Base-by-base conservation (phyloP, 2,113 vertebrate species). In the Cygnus buccinator region DNA sequence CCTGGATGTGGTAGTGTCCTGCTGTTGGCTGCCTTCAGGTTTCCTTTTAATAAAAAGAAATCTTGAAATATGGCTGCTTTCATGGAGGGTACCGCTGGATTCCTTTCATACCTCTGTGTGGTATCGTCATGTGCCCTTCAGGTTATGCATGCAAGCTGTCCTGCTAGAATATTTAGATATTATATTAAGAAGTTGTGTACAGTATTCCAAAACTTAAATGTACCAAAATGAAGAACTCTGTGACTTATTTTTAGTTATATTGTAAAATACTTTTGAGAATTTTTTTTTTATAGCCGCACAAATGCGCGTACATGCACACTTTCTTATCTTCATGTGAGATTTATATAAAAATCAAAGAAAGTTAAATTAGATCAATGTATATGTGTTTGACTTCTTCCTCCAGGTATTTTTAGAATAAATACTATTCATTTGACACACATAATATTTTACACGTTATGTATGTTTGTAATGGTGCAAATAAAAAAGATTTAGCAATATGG, bases 251-350 rank as follows among this genome's bases (percentile, higher is more conserved):
- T 74, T 37, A 54, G 31, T 79, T 82, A 63, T 55, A 72, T 89
- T 91, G 43, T 50, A 31, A 73, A 73, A 46, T 19, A 37, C 3
- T 73, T 83, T 10, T 41, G 33, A 44, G 59, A 78, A 35, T 10
- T 50, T 10, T 16, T 41, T 26, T 29, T 43, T 88, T 73, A 54
- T 8, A 73, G 29, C 46, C 0, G 2, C 29, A 9, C 15, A 39
- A 63, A 18, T 37, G 31, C 4, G 3, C 11, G 6, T 2, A 5
- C 20, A 4, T 1, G 0, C 2, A 11, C 4, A 5, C 8, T 88
- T 74, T 62, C 54, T 77, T 35, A 48, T 4, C 10, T 66, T 73
- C 13, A 2, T 70, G 22, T 37, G 35, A 18, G 10, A 6, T 68
- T 75, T 14, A 2, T 74, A 15, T 76, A 65, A 84, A 90, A 93